These are phyloP conservation scores for Drosophila lutescens DNA, from an alignment of 2,888 invertebrate genomes.

Conservation along the genomic window DNA sequence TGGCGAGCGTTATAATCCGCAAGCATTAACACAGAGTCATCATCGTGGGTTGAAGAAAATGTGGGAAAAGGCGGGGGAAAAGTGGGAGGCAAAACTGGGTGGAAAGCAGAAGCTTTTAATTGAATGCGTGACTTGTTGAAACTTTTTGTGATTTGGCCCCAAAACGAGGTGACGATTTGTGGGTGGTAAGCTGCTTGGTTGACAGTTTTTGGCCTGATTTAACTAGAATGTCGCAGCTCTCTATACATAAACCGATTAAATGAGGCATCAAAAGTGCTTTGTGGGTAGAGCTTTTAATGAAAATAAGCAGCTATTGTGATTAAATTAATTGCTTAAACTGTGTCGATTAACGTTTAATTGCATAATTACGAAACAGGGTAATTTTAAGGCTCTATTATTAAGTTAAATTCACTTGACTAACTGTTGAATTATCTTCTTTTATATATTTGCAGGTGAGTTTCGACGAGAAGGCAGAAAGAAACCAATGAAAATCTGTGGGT, in stretches of 20 bases:
- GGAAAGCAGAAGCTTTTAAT: conserved; percentile 56
- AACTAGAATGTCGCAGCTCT: conserved; percentile 5
- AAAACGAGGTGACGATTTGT: conserved; percentile 22
- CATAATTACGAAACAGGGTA: conserved; percentile 21
- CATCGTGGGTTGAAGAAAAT: neutral
- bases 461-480: neutral
- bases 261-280: conserved; percentile 40
- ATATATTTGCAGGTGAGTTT: conserved; percentile 63
- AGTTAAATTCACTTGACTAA: conserved; percentile 6
- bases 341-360: conserved; percentile 57
- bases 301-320: conserved; percentile 13
- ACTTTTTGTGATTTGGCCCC: conserved; percentile 63
- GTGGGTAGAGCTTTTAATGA: conserved; percentile 33
- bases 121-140: conserved; percentile 76
- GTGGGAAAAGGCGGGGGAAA: conserved; percentile 2
- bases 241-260: conserved; percentile 55
- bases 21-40: conserved; percentile 55
- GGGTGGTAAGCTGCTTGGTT: conserved; percentile 29
- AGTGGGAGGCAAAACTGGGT: neutral
- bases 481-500: conserved; percentile 3
- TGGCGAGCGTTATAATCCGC: conserved; percentile 55
- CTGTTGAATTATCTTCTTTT: neutral
- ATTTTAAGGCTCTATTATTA: neutral
- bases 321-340: conserved; percentile 58
- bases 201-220: conserved; percentile 36